Evolutionary conservation across 2,113 vertebrate species (phyloP).

Genomic region (Tetrao urogallus): DNA sequence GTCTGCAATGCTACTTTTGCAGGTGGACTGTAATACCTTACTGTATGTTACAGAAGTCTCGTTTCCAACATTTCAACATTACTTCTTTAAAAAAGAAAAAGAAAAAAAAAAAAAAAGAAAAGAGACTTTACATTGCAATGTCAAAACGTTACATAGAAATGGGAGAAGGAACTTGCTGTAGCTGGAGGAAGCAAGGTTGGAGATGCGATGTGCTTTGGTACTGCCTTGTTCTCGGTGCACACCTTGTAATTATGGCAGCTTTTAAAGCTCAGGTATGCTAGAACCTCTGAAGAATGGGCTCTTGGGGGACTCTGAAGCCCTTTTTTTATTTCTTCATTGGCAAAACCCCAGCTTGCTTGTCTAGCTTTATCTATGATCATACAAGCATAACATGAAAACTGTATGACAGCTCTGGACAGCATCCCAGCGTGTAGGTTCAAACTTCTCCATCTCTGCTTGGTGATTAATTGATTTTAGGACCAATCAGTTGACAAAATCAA

Average conservation of each 20-base stretch:
- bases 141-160: background rate
- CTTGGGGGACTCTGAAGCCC: background rate
- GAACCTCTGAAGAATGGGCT: background rate
- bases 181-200: background rate
- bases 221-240: background rate
- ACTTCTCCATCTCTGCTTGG: background rate
- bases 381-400: background rate
- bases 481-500: background rate
- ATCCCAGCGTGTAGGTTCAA: background rate
- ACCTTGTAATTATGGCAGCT: background rate
- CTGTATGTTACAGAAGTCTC: accelerated
- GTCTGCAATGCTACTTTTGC: background rate
- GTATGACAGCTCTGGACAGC: background rate
- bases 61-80: accelerated
- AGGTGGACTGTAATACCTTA: background rate
- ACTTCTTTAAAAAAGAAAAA: background rate
- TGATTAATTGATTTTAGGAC: background rate
- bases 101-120: background rate
- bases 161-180: background rate
- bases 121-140: background rate
- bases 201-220: background rate
- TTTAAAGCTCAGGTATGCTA: background rate
- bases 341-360: background rate
- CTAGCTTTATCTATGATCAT: background rate
- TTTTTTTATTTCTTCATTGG: background rate